A percentile compares a stretch with the other conserved stretches of the same genome.
Conservation (phyloP, 2,888 invertebrate genomes). For the Podabrus alpinus region DNA sequence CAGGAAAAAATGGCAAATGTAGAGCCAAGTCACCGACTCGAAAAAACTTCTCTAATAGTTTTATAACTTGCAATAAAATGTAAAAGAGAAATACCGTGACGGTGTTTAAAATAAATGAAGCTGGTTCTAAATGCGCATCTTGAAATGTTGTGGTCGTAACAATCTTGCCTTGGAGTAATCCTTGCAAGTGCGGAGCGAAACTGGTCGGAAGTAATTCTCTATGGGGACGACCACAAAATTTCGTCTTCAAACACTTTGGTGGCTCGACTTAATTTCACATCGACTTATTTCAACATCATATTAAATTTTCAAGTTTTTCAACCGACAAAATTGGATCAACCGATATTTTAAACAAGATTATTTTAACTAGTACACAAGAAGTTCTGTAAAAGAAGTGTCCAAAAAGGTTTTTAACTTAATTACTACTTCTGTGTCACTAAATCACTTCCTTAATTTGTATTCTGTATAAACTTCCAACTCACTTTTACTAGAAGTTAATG, state of each 20-base stretch:
- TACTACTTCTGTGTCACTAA: not conserved
- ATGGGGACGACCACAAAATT: slow-evolving; percentile 34
- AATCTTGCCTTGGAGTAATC: slow-evolving; percentile 36
- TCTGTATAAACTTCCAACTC: not conserved
- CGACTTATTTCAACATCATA: not conserved
- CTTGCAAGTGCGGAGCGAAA: slow-evolving; percentile 36
- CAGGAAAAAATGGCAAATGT: not conserved
- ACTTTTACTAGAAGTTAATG: not conserved
- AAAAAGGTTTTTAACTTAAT: not conserved
- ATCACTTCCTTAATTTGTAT: not conserved
- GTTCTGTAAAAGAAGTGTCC: not conserved
- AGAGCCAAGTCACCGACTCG: not conserved
- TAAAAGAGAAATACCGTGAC: not conserved
- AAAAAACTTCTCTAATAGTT: not conserved
- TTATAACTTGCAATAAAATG: not conserved
- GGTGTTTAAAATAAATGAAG: slow-evolving; percentile 4
- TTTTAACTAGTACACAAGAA: not conserved
- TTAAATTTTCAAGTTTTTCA: not conserved
- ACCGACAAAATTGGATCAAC: not conserved
- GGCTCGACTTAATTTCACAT: not conserved
- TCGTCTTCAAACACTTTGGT: slow-evolving; percentile 23
- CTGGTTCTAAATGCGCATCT: slow-evolving; percentile 27
- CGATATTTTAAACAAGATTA: not conserved
- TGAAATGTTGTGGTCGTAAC: slow-evolving; percentile 33
- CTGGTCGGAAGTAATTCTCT: slow-evolving; percentile 40